These are phyloP conservation scores for Drosophila birchii DNA, from an alignment of 2,888 invertebrate species.

Conservation along the genomic window DNA sequence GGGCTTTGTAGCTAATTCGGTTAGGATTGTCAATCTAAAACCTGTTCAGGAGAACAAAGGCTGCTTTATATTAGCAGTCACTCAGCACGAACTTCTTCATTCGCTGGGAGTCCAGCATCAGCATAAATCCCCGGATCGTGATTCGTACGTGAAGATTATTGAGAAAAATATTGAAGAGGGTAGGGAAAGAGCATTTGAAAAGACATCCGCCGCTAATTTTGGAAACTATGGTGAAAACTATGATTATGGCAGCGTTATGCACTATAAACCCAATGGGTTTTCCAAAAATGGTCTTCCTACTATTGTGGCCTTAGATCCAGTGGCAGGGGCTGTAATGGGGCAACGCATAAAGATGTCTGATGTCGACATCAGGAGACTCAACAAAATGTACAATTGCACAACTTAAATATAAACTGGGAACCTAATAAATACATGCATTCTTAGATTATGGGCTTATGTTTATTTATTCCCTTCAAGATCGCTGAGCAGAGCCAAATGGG, in stretches of 20 bases:
- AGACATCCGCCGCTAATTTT: not conserved
- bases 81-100: slow-evolving; percentile 92
- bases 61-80: slow-evolving; percentile 85
- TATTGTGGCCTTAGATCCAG: slow-evolving; percentile 85
- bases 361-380: not conserved
- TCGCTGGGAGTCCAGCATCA: slow-evolving; percentile 92
- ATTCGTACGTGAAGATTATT: slow-evolving; percentile 86
- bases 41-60: slow-evolving; percentile 59
- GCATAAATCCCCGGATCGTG: slow-evolving; percentile 90
- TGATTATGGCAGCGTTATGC: not conserved
- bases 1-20: slow-evolving; percentile 86
- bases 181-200: not conserved
- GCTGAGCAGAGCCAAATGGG: slow-evolving; percentile 63
- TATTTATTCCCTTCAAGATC: too few species aligned
- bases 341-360: not conserved
- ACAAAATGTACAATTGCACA: not conserved
- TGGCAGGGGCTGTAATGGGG: slow-evolving; percentile 11
- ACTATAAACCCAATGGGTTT: not conserved
- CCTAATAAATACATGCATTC: not conserved
- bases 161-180: not conserved
- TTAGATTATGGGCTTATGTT: too few species aligned
- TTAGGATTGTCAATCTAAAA: slow-evolving; percentile 79
- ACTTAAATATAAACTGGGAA: not conserved
- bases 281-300: slow-evolving; percentile 83
- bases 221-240: not conserved